These are phyloP conservation scores for Erythrocercus mccallii DNA, from an alignment of 2,113 vertebrate species.

Conservation along the genomic window DNA sequence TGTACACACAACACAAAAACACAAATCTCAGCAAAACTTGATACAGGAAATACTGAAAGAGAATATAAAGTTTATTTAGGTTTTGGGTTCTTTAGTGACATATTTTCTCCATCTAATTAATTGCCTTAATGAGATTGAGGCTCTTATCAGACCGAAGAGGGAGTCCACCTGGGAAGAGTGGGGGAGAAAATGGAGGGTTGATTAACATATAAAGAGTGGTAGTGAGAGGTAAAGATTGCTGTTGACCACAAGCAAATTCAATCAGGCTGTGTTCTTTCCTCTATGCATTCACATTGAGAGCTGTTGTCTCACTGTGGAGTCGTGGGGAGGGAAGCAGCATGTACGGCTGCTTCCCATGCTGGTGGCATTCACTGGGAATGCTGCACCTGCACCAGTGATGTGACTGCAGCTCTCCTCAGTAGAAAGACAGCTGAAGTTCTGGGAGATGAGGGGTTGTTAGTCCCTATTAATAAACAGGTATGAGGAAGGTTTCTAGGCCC, in stretches of 20 bases:
- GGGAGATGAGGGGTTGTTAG: not conserved
- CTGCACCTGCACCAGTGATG: rapidly evolving
- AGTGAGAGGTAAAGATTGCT: not conserved
- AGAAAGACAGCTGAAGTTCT: not conserved
- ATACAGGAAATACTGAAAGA: not conserved
- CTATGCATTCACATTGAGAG: not conserved
- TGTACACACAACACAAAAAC: not conserved
- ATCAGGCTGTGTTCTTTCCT: not conserved
- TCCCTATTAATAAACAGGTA: not conserved
- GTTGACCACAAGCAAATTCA: slow-evolving; percentile 21
- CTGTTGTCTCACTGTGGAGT: not conserved
- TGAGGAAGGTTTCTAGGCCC: not conserved
- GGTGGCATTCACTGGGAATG: rapidly evolving
- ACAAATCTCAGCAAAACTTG: not conserved
- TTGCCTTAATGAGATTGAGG: not conserved
- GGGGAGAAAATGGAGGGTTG: not conserved
- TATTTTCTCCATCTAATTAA: not conserved
- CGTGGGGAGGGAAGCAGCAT: not conserved
- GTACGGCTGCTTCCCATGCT: not conserved
- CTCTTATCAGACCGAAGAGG: not conserved
- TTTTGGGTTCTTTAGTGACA: not conserved
- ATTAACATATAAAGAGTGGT: not conserved
- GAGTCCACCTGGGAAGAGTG: not conserved
- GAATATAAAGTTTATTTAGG: not conserved
- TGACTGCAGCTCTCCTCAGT: not conserved